Percentiles rank a stretch among this genome's conserved stretches.
Conservation (phyloP, 2,888 invertebrate species). For the Thelaira solivaga region DNA sequence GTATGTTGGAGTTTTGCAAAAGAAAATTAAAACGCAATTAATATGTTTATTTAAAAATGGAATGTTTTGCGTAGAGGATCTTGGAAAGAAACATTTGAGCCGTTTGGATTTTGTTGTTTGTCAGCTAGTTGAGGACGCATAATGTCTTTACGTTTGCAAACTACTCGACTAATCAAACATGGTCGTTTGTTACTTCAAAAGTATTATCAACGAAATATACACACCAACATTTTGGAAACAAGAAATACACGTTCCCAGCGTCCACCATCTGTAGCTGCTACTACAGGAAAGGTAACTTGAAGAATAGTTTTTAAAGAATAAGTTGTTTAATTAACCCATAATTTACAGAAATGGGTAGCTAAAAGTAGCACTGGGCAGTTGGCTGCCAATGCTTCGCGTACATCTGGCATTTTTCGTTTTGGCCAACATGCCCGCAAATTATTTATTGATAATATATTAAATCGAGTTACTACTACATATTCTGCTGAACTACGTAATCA, state of each 20-base stretch:
- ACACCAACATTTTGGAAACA: slow-evolving; percentile 78
- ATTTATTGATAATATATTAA: slow-evolving; percentile 84
- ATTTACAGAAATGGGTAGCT: slow-evolving; percentile 40
- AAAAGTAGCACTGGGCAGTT: slow-evolving; percentile 42
- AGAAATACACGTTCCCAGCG: slow-evolving; percentile 71
- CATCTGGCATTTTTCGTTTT: slow-evolving; percentile 78
- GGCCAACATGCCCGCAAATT: slow-evolving; percentile 82
- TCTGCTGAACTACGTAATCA: slow-evolving; percentile 81
- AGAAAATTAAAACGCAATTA: slow-evolving; percentile 46
- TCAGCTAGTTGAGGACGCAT: slow-evolving; percentile 34
- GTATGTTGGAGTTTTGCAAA: neutral
- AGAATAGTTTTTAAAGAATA: neutral
- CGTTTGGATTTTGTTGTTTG: neutral
- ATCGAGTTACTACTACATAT: slow-evolving; percentile 82
- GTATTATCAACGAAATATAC: slow-evolving; percentile 78
- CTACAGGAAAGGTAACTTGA: slow-evolving; percentile 70
- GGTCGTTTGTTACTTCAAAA: slow-evolving; percentile 79
- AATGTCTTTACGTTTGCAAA: slow-evolving; percentile 80
- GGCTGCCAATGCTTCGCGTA: slow-evolving; percentile 61
- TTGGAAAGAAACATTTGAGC: neutral
- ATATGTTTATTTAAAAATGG: slow-evolving; percentile 1
- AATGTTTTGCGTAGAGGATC: neutral
- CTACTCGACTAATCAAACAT: slow-evolving; percentile 80
- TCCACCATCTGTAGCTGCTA: slow-evolving; percentile 68
- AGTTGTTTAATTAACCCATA: neutral